Evolutionary conservation across 2,888 invertebrate species (phyloP).

Genomic region (Amiota minor): DNA sequence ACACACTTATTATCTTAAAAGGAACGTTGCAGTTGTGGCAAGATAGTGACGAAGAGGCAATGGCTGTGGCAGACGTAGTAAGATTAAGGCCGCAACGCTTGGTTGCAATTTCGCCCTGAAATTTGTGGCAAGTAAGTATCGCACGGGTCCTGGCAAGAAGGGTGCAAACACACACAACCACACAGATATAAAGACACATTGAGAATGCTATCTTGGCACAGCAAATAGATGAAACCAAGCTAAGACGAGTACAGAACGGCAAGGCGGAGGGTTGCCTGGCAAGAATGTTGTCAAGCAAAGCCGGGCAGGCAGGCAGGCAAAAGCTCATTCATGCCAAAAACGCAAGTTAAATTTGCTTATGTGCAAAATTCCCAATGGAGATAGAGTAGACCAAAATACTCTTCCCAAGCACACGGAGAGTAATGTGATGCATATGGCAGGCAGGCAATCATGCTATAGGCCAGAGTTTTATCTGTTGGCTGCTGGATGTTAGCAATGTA

Average conservation of each 20-base stretch:
- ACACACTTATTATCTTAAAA: slow-evolving; percentile 26
- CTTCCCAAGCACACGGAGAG: too few species aligned
- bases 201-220: slow-evolving; percentile 9
- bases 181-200: background rate
- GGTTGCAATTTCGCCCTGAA: slow-evolving; percentile 29
- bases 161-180: slow-evolving; percentile 5
- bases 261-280: too few species aligned
- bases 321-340: slow-evolving; percentile 47
- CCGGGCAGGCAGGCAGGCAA: slow-evolving; percentile 1
- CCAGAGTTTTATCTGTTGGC: background rate
- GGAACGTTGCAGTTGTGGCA: slow-evolving; percentile 10
- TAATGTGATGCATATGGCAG: too few species aligned
- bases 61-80: slow-evolving; percentile 1
- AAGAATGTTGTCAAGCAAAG: background rate
- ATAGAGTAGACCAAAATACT: background rate
- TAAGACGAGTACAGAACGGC: too few species aligned
- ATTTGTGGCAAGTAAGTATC: slow-evolving; percentile 21
- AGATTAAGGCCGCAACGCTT: slow-evolving; percentile 30
- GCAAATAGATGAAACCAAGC: background rate
- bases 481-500: slow-evolving; percentile 10
- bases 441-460: background rate
- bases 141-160: background rate
- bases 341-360: slow-evolving; percentile 47
- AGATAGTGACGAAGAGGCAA: background rate
- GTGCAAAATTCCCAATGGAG: slow-evolving; percentile 22